Evolutionary conservation across 2,113 vertebrate genomes (phyloP).

Genomic region (Dipodomys spectabilis): DNA sequence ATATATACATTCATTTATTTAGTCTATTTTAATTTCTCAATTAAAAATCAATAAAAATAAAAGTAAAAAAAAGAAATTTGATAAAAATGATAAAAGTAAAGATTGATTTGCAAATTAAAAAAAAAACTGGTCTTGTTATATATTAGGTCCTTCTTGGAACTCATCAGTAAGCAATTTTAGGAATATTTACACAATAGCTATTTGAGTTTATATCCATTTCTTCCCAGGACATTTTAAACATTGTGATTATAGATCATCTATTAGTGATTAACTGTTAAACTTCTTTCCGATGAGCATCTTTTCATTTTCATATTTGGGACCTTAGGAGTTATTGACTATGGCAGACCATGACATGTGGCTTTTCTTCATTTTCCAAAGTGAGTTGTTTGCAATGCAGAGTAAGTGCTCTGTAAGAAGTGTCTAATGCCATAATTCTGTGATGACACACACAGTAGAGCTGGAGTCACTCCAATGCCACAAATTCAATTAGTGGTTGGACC

Average conservation of each 20-base stretch:
- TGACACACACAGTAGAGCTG: background rate
- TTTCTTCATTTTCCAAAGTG: background rate
- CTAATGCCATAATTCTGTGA: background rate
- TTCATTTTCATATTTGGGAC: no score
- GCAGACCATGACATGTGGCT: background rate
- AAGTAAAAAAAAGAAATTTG: no score
- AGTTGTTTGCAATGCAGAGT: background rate
- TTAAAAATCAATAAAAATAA: no score
- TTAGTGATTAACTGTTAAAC: no score
- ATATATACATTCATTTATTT: background rate
- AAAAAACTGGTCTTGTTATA: background rate
- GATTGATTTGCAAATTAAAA: no score
- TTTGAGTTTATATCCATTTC: background rate
- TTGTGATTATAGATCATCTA: no score
- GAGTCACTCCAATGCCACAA: background rate
- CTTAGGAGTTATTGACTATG: no score
- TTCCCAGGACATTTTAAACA: no score
- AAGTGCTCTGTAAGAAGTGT: conserved; percentile 2
- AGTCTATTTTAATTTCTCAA: conserved; percentile 28
- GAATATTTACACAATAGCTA: background rate
- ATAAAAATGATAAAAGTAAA: no score
- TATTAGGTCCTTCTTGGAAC: background rate
- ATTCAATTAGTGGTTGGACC: background rate
- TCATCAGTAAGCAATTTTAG: background rate
- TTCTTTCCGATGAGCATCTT: no score